Evolutionary conservation across 2,888 invertebrate species (phyloP), one percentile per base, ranked within the genome.

Genomic region (Phyto melanocephala): DNA sequence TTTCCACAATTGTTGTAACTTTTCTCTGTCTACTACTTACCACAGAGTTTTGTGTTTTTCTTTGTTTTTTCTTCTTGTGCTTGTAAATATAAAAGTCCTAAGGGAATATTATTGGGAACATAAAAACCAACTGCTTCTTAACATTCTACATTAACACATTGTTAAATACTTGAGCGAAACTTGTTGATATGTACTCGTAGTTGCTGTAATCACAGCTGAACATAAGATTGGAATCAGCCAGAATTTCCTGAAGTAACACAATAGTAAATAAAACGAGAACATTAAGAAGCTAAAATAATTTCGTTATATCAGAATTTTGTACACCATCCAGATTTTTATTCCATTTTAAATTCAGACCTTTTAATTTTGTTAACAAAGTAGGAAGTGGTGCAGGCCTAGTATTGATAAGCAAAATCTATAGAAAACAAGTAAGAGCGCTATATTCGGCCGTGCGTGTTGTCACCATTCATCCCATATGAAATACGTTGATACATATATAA

Each of bases 131-230:
- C 15, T 20, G 56, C 65, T 75, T 56, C 15, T 33, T 35, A 35
- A 28, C 37, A 62, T 40, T 35, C 47, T 35, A 65, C 33, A 47
- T 65, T 75, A 75, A 76, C 76, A 76, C 77, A 54, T 77, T 58
- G 20, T 17, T 50, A 37, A 60, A 58, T 45, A 45, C 35, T 68
- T 54, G 40, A 37, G 50, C 13, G 15, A 58, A 63, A 77, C 68
- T 77, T 60, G 68, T 62, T 63, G 77, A 78, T 78, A 50, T 42
- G 62, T 45, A 45, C 62, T 67, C n/a, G 54, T 22, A 28, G 7
- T 40, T n/a, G n/a, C 40, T 5, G 42, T 42, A 24, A n/a, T 20
- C n/a, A 15, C 42, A 22, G 35, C 52, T 47, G 60, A 77, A 52
- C 68, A 33, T 62, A 47, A 70, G 60, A 76, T 76, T 52, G 13